phyloP scores from a whole-genome alignment of 2,797 vertebrate genomes.

The Thamnophis elegans region DNA sequence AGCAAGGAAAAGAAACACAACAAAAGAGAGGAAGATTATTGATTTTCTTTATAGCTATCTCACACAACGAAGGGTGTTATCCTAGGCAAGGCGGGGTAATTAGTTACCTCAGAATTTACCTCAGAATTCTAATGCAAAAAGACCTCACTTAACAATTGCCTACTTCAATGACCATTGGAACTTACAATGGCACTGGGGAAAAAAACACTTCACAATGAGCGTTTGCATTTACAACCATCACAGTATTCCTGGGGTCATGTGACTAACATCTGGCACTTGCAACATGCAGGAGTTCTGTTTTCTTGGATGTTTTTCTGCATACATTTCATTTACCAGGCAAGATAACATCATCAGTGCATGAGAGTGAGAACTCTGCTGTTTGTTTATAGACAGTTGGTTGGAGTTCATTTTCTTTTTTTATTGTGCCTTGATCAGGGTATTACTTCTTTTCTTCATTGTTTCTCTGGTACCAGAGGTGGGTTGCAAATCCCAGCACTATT shows the following conservation, averaged over 20 bases:
- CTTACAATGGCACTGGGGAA: neutral
- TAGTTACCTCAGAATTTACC: neutral
- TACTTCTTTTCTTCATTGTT: neutral
- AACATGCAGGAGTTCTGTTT: neutral
- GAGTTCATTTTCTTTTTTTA: neutral
- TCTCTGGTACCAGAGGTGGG: neutral
- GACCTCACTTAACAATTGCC: neutral
- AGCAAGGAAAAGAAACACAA: neutral
- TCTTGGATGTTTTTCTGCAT: neutral
- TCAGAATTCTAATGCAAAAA: neutral
- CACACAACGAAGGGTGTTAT: neutral
- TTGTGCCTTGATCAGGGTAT: neutral
- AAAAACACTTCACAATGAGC: neutral
- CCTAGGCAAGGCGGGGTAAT: neutral
- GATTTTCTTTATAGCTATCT: neutral
- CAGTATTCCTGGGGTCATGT: neutral
- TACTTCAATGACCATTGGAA: neutral
- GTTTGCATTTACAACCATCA: neutral
- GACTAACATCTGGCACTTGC: neutral
- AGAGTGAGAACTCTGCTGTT: neutral
- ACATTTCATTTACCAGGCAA: neutral
- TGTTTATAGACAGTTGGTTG: neutral
- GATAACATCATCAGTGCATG: neutral
- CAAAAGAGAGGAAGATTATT: neutral
- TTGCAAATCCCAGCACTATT: too few relatives aligned